Conservation (phyloP, 2,113 vertebrate genomes). For the Gadus macrocephalus region DNA sequence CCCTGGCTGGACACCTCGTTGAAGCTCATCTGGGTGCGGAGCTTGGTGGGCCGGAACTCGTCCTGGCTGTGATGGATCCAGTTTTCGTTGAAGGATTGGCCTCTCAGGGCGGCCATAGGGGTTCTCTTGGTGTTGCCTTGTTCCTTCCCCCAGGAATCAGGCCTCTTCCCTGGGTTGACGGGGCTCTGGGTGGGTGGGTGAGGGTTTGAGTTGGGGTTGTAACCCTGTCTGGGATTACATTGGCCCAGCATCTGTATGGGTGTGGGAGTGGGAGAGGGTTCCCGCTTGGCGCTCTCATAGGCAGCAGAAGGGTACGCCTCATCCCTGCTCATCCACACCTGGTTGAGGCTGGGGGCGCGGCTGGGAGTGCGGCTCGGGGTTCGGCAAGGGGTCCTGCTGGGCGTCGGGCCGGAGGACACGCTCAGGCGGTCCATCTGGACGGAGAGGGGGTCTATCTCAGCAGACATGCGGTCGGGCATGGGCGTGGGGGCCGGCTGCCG, state of each 20-base stretch:
- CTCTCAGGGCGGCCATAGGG: conserved; percentile 84
- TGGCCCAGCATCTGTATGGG: conserved; percentile 88
- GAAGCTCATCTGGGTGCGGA: conserved; percentile 90
- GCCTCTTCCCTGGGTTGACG: conserved; percentile 60
- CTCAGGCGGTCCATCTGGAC: conserved; percentile 95
- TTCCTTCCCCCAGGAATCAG: conserved; percentile 87
- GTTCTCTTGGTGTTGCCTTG: conserved; percentile 87
- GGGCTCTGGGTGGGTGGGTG: conserved; percentile 65
- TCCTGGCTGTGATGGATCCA: conserved; percentile 85
- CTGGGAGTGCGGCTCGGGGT: conserved; percentile 71
- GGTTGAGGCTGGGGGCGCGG: conserved; percentile 85
- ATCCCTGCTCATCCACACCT: conserved; percentile 91
- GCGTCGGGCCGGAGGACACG: conserved; percentile 75
- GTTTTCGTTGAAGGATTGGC: conserved; percentile 87
- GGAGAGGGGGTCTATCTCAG: conserved; percentile 86
- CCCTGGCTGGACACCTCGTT: conserved; percentile 82
- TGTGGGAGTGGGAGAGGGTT: conserved; percentile 72
- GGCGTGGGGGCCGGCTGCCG: conserved; percentile 70
- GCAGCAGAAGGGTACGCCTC: conserved; percentile 79
- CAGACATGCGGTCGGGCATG: conserved; percentile 82
- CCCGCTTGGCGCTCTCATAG: conserved; percentile 79
- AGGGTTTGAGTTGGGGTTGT: conserved; percentile 71
- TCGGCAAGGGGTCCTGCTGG: conserved; percentile 71
- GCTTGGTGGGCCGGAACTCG: conserved; percentile 85
- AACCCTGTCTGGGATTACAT: conserved; percentile 86